phyloP scores from a whole-genome alignment of 2,113 vertebrate species.

The Ranitomeya imitator region DNA sequence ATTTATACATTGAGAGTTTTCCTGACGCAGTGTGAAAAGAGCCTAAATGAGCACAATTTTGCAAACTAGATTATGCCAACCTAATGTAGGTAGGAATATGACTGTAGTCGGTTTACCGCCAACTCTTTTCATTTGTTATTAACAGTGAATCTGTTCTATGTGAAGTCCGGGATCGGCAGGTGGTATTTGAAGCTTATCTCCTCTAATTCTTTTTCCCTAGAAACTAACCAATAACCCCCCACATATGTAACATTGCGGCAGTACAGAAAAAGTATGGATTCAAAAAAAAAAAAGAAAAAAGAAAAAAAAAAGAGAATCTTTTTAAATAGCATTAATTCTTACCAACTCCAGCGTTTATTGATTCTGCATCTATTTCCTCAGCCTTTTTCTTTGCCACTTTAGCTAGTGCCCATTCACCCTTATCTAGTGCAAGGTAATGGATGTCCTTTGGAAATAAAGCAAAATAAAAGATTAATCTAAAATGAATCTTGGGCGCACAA shows the following conservation, averaged over 20 bases:
- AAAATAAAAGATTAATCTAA: constrained; percentile 88
- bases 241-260: constrained; percentile 66
- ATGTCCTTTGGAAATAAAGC: constrained; percentile 96
- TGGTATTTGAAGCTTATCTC: constrained; percentile 60
- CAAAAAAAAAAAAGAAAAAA: constrained; percentile 67
- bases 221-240: constrained; percentile 63
- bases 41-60: not conserved
- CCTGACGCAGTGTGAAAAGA: no score
- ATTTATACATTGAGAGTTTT: no score
- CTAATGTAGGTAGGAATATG: not conserved
- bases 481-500: constrained; percentile 84
- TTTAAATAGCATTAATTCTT: constrained; percentile 72
- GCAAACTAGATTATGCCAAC: not conserved
- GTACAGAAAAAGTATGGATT: constrained; percentile 71
- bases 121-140: constrained; percentile 21
- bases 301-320: constrained; percentile 66
- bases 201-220: constrained; percentile 56
- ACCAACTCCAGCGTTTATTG: constrained; percentile 78
- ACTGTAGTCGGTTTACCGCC: not conserved
- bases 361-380: constrained; percentile 85
- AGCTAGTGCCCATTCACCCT: constrained; percentile 93
- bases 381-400: constrained; percentile 94
- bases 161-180: constrained; percentile 57
- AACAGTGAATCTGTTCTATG: constrained; percentile 39
- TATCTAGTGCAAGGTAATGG: constrained; percentile 95